Percentiles rank a stretch among this genome's conserved stretches.
phyloP scores from a whole-genome alignment of 2,888 invertebrate species.

The Eurytoma californica region DNA sequence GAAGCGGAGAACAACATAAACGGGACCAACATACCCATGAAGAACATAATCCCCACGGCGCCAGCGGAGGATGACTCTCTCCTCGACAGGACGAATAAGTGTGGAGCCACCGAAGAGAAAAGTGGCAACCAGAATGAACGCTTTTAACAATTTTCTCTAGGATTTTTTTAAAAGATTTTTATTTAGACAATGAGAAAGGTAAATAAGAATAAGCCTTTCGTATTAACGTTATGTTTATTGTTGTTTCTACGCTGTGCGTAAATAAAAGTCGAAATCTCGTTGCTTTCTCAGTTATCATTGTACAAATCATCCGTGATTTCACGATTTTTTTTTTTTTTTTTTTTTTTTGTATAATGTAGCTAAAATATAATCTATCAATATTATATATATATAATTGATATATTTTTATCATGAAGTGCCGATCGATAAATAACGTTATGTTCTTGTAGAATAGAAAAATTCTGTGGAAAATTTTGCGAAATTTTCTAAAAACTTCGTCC shows the following conservation, averaged over 20 bases:
- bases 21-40: constrained; percentile 40
- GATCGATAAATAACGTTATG: no score
- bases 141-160: no score
- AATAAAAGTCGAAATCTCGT: constrained; percentile 20
- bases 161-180: no score
- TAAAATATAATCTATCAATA: constrained; percentile 1
- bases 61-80: constrained; percentile 45
- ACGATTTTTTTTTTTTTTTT: constrained; percentile 9
- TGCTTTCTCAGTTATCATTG: constrained; percentile 21
- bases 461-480: no score
- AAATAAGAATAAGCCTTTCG: background rate
- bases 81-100: constrained; percentile 30
- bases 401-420: no score
- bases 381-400: no score
- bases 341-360: background rate
- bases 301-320: constrained; percentile 21
- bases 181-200: no score
- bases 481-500: no score
- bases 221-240: constrained; percentile 33
- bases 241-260: constrained; percentile 31
- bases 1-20: constrained; percentile 33
- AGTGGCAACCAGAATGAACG: no score
- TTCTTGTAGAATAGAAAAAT: no score
- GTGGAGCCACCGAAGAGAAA: no score
- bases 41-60: constrained; percentile 6